Percentiles rank a stretch among this genome's conserved stretches.
Evolutionary conservation across 2,888 invertebrate species (phyloP).

Genomic region (Drosophila hamatofila): DNA sequence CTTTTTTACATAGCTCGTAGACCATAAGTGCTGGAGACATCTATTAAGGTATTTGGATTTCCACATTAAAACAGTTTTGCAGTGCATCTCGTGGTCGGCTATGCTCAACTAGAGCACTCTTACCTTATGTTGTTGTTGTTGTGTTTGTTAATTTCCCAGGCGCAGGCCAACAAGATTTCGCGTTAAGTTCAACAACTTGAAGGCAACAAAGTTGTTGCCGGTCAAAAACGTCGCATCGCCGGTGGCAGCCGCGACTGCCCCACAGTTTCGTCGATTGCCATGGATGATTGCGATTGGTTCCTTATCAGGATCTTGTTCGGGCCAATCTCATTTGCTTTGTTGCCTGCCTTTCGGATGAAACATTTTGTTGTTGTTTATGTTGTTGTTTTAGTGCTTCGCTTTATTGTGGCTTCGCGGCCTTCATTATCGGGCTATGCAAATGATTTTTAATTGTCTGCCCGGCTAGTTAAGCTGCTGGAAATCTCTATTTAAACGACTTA

Average conservation of each 20-base stretch:
- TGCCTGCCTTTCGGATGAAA: slow-evolving; percentile 56
- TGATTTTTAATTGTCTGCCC: slow-evolving; percentile 71
- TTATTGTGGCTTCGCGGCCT: slow-evolving; percentile 39
- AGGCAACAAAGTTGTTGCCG: slow-evolving; percentile 76
- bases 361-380: slow-evolving; percentile 19
- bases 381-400: slow-evolving; percentile 41
- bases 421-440: slow-evolving; percentile 72
- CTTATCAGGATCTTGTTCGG: slow-evolving; percentile 79
- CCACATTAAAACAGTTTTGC: too few species aligned
- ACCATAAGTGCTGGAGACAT: too few species aligned
- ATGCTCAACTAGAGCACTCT: slow-evolving; percentile 8
- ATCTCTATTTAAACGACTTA: slow-evolving; percentile 66
- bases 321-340: slow-evolving; percentile 75
- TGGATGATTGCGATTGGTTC: slow-evolving; percentile 77
- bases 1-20: too few species aligned
- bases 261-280: slow-evolving; percentile 48
- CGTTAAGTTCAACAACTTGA: slow-evolving; percentile 82
- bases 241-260: slow-evolving; percentile 67
- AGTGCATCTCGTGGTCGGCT: not conserved
- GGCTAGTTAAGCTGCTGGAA: slow-evolving; percentile 62
- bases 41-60: too few species aligned
- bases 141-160: slow-evolving; percentile 76
- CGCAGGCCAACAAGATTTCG: slow-evolving; percentile 78
- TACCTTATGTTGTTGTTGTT: slow-evolving; percentile 28
- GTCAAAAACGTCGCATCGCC: slow-evolving; percentile 59